Evolutionary conservation across 2,113 vertebrate genomes (phyloP), one percentile per base, ranked within the genome.

Genomic region (Colistium nudipinnis): DNA sequence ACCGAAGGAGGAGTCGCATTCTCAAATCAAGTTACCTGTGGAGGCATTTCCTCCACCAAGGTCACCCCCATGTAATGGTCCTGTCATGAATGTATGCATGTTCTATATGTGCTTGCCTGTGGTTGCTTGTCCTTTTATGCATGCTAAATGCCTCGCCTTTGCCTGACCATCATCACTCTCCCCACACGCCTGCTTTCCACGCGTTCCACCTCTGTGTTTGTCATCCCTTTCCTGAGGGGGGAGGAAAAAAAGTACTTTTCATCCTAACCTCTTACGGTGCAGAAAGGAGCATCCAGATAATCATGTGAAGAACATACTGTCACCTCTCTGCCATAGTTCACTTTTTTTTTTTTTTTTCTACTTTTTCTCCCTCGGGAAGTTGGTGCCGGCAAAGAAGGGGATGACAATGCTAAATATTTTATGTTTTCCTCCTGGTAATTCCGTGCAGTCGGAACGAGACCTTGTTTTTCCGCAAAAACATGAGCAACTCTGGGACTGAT

Each of bases 331-430:
- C 27, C 38, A 38, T 75, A 30, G 49, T 33, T 25, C 24, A 35
- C 20, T 61, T 45, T 51, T 33, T 51, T 30, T 55, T 27, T 38
- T 39, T 36, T 30, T 24, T 39, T n/a, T n/a, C n/a, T 4, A 55
- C 35, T 38, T 16, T 35, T 56, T 56, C 17, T 24, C 49, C 52
- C 55, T 59, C 36, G 54, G 77, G 76, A 82, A 87, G 70, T 84
- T 79, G 55, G 62, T 74, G 63, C 56, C 43, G 56, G 54, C 10
- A 28, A 41, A 47, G 62, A 66, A 67, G 54, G 63, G 72, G 55
- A 81, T 81, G 83, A 85, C 83, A 30, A 44, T 80, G 83, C 69
- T 90, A 85, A 89, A 90, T 91, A 88, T 90, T 90, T 90, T 63
- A 91, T 91, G 83, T 80, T 76, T 84, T 76, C 80, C 85, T 85